Base-by-base conservation (phyloP, 2,888 invertebrate species). In the Platerodrilus igneus region DNA sequence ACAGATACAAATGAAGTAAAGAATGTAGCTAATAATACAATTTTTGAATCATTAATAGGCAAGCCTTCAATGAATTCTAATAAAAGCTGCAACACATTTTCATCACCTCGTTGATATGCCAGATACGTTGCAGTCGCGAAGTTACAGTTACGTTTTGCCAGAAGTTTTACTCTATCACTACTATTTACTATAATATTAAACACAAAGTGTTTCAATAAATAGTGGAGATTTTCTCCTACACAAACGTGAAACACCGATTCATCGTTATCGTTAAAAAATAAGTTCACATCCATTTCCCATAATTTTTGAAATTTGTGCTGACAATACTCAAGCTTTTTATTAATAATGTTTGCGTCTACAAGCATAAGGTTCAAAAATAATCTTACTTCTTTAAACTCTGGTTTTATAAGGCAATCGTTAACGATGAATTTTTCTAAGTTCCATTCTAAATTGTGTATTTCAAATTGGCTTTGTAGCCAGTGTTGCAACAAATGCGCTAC, bases 221-320 rank as follows among this genome's bases (percentile, higher is more conserved):
- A 27, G 9, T 21, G 6, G 3, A 44, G 22, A 27, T 36, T 28
- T 39, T 44, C 44, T 3, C 19, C 16, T 15, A 29, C 15, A 14
- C 39, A 39, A 9, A 28, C 18, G 9, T 44, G 44, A 14, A 39
- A 22, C 10, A 31, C 10, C 4, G 39, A 26, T 17, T 44, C 39
- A 6, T 34, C 11, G 11, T 32, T 9, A 9, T 33, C 20, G 26
- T 10, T 27, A 19, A 35, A 13, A 2, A 29, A 22, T 11, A 15
- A n/a, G 16, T 4, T 14, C 4, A 21, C 14, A 2, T 39, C 17
- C 3, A 27, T 4, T 23, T 23, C 8, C 11, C 19, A 30, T n/a
- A 38, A 13, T 25, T 29, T 6, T 11, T 9, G 0, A 7, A 41
- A 7, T 18, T 21, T 18, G 11, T 16, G 11, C 15, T 16, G 20